Base-by-base conservation (phyloP, 2,888 invertebrate species). In the Cantharis rustica region DNA sequence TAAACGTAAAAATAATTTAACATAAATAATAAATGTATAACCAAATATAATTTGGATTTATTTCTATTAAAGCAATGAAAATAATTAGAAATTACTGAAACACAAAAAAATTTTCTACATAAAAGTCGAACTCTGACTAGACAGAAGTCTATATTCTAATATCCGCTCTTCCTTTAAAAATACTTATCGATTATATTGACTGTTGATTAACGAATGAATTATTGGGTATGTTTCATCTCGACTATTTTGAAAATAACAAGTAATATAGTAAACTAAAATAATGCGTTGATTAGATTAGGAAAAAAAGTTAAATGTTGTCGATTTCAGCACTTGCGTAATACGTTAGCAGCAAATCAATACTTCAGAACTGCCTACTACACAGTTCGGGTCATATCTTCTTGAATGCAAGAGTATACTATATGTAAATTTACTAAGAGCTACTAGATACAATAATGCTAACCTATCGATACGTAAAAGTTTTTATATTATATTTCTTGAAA, bases 271-370 rank as follows among this genome's bases (percentile, higher is more conserved):
- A 47, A 47, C 47, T 47, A 47, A 47, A 47, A 47, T 47, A 47
- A 47, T 47, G 47, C n/a, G 47, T 47, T 47, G 47, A 47, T 47
- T 47, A 66, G 20, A 66, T 13, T 11, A 66, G 16, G n/a, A 17
- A 66, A 16, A 66, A 66, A 66, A 66, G 23, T 16, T 66, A 20
- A 20, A 20, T 23, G n/a, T 72, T 69, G 75, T 69, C 72, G 72
- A 76, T 76, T 76, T 75, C 72, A 72, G 72, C 72, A 72, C 72
- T 76, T 76, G 75, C 75, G 75, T 76, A 76, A 76, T 72, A 70
- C 62, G 75, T 72, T 75, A 62, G 63, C 68, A 69, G 72, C 72
- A 66, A 76, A 76, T 76, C 75, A 76, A 76, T 76, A 76, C 75
- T 66, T 11, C 13, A 63, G 64, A 66, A 66, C 64, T 66, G 64